These are phyloP conservation scores for Cynoglossus semilaevis DNA, from an alignment of 2,113 vertebrate species.

Conservation along the genomic window DNA sequence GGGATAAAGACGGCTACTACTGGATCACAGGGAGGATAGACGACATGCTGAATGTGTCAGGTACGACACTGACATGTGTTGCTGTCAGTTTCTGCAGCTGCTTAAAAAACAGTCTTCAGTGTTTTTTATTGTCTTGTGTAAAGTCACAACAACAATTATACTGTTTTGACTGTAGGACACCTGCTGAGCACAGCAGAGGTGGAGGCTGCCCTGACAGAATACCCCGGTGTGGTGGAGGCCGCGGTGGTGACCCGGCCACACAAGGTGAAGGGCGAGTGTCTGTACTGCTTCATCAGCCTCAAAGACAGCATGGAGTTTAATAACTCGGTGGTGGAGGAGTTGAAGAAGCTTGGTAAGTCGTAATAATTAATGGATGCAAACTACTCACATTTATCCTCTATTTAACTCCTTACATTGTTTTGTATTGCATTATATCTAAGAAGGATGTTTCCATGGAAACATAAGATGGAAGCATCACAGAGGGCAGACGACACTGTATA, in stretches of 20 bases:
- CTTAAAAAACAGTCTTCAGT: too few relatives aligned
- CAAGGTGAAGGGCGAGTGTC: conserved; percentile 79
- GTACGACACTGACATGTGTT: conserved; percentile 35
- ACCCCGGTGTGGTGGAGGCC: conserved; percentile 74
- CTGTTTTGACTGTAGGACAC: conserved; percentile 66
- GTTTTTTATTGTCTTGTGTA: too few relatives aligned
- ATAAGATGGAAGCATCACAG: too few relatives aligned
- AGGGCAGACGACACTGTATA: too few relatives aligned
- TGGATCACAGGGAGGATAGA: conserved; percentile 84
- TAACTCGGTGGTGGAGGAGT: conserved; percentile 68
- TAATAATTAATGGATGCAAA: too few relatives aligned
- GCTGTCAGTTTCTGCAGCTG: too few relatives aligned
- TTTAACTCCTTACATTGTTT: too few relatives aligned
- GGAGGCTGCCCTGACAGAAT: conserved; percentile 74
- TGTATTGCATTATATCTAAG: too few relatives aligned
- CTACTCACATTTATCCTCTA: too few relatives aligned
- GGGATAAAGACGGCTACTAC: conserved; percentile 83
- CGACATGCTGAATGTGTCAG: conserved; percentile 84
- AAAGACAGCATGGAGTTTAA: conserved; percentile 74
- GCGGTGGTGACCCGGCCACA: conserved; percentile 80
- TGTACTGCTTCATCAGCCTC: conserved; percentile 81
- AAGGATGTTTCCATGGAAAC: too few relatives aligned
- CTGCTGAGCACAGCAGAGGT: conserved; percentile 81
- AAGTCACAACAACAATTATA: neutral
- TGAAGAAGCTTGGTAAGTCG: conserved; percentile 76